Percentiles rank a stretch among this genome's conserved stretches.
phyloP scores from a whole-genome alignment of 92 coral and sea anemone species.

The Heliopora coerulea region DNA sequence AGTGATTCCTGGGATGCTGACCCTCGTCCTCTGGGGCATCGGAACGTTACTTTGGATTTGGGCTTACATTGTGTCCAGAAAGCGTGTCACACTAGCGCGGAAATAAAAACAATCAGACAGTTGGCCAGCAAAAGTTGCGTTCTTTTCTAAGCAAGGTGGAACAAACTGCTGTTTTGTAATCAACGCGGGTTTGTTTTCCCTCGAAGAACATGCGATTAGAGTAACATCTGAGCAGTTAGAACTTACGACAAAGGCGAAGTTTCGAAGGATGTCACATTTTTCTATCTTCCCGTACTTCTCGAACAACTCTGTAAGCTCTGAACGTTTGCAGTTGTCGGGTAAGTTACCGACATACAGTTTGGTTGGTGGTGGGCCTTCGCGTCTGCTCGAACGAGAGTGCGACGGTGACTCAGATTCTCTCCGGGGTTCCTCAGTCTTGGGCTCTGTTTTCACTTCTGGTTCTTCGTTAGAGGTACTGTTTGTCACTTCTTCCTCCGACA shows the following conservation, averaged over 20 bases:
- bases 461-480: slow-evolving; percentile 26
- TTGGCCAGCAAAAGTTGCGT: too few species aligned
- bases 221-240: background rate
- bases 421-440: slow-evolving; percentile 68
- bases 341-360: slow-evolving; percentile 90
- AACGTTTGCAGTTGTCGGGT: slow-evolving; percentile 82
- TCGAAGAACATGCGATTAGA: background rate
- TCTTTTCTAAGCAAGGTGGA: too few species aligned
- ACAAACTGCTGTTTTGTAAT: too few species aligned
- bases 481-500: slow-evolving; percentile 24
- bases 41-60: too few species aligned
- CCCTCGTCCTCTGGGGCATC: too few species aligned
- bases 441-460: background rate
- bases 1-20: too few species aligned
- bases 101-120: too few species aligned
- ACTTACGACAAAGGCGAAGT: slow-evolving; percentile 97
- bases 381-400: slow-evolving; percentile 26
- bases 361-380: slow-evolving; percentile 25
- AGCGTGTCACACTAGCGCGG: too few species aligned
- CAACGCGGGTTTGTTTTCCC: too few species aligned
- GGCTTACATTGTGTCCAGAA: too few species aligned
- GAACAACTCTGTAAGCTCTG: slow-evolving; percentile 68
- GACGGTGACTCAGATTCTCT: slow-evolving; percentile 51
- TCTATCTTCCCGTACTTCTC: slow-evolving; percentile 81
- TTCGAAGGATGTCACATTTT: slow-evolving; percentile 90